A percentile compares a stretch with the other conserved stretches of the same genome.
Evolutionary conservation across 2,888 invertebrate genomes (phyloP).

Genomic region (Temnothorax rugatulus): DNA sequence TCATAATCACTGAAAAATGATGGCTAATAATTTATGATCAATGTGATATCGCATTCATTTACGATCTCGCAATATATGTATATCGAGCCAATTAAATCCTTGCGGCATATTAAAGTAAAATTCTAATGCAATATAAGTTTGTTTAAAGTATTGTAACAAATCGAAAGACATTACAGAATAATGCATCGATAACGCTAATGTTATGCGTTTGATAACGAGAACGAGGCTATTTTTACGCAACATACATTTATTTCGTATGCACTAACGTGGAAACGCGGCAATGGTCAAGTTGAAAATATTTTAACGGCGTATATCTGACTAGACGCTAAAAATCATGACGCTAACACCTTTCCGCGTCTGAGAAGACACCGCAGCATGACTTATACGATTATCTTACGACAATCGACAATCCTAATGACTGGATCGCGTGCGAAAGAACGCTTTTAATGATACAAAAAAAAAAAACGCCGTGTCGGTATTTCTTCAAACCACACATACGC

Average conservation of each 20-base stretch:
- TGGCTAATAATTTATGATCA: background rate
- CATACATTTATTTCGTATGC: background rate
- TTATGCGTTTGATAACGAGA: background rate
- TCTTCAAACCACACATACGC: background rate
- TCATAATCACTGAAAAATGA: background rate
- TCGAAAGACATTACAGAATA: background rate
- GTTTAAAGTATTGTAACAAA: background rate
- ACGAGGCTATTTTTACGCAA: background rate
- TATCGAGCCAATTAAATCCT: background rate
- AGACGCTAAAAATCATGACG: background rate
- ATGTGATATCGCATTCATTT: background rate
- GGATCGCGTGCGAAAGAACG: slow-evolving; percentile 22
- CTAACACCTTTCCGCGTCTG: background rate
- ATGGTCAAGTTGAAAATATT: background rate
- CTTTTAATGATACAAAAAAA: background rate
- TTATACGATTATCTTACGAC: slow-evolving; percentile 4
- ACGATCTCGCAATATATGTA: too few species aligned
- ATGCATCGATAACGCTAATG: too few species aligned
- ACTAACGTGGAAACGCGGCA: background rate
- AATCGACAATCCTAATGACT: slow-evolving; percentile 24
- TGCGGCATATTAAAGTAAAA: background rate
- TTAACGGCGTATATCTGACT: slow-evolving; percentile 37
- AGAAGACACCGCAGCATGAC: background rate
- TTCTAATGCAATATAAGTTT: background rate
- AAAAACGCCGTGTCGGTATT: background rate